A percentile compares a stretch with the other conserved stretches of the same genome.
Evolutionary conservation across 2,113 vertebrate species (phyloP).

Genomic region (Microcebus jonahi): DNA sequence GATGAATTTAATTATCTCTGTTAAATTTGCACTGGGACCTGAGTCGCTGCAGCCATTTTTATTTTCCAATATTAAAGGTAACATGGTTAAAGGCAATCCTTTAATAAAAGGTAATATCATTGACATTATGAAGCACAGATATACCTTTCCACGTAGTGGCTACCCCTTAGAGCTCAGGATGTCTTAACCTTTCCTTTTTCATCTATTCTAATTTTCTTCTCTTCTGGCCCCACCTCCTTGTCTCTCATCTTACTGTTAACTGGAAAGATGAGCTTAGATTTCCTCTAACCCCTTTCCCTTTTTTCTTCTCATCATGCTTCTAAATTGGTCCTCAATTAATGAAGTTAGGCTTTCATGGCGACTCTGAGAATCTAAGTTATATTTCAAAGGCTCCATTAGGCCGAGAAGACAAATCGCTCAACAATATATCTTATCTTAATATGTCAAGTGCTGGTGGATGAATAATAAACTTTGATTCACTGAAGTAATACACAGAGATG

Average conservation of each 20-base stretch:
- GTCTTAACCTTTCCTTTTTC: background rate
- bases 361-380: background rate
- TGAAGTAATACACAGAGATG: constrained; percentile 9
- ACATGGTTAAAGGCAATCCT: constrained; percentile 33
- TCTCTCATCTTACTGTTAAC: background rate
- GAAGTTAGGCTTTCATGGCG: background rate
- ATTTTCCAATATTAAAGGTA: constrained; percentile 48
- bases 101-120: constrained; percentile 56
- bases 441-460: constrained; percentile 36
- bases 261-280: background rate
- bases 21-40: constrained; percentile 38
- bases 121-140: constrained; percentile 2
- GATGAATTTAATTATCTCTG: constrained; percentile 49
- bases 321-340: constrained; percentile 38
- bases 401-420: constrained; percentile 7
- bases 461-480: constrained; percentile 43
- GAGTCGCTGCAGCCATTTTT: constrained; percentile 35
- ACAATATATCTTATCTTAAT: constrained; percentile 42
- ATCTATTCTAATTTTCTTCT: background rate
- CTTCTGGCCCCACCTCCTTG: background rate
- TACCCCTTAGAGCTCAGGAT: background rate
- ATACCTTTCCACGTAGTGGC: background rate
- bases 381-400: constrained; percentile 17
- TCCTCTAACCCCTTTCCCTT: background rate
- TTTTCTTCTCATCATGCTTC: background rate